Percentiles rank a stretch among this genome's conserved stretches.
Evolutionary conservation across 2,113 vertebrate genomes (phyloP).

Genomic region (Serilophus lunatus): DNA sequence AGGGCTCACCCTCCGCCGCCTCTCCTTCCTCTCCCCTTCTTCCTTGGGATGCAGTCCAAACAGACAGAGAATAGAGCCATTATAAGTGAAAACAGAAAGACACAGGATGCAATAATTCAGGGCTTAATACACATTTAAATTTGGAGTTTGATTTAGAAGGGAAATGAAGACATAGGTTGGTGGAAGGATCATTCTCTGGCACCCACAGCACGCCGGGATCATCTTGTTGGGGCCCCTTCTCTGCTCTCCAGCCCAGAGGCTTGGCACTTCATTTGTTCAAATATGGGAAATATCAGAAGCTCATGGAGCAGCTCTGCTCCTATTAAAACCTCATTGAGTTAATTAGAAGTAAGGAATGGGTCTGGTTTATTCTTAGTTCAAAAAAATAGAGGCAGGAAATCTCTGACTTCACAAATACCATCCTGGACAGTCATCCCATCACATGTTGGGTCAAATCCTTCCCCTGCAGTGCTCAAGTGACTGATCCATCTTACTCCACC

Average conservation of each 20-base stretch:
- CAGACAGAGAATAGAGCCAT: not conserved
- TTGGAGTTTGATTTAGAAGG: not conserved
- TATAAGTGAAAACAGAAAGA: not conserved
- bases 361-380: not conserved
- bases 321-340: not conserved
- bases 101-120: not conserved
- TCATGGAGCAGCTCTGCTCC: not conserved
- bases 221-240: not conserved
- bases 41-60: not conserved
- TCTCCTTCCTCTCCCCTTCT: not conserved
- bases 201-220: fast-evolving
- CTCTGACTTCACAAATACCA: not conserved
- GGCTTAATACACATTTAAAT: not conserved
- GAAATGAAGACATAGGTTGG: not conserved
- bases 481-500: not conserved
- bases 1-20: fast-evolving
- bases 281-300: not conserved
- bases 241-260: not conserved
- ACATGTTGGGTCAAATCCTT: not conserved
- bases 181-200: not conserved
- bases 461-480: not conserved
- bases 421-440: not conserved
- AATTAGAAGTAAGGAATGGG: not conserved
- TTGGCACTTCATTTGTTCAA: not conserved
- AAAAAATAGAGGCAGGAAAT: not conserved